Evolutionary conservation across 2,797 vertebrate species (phyloP).

Genomic region (Parauchenoglanis ngamensis): DNA sequence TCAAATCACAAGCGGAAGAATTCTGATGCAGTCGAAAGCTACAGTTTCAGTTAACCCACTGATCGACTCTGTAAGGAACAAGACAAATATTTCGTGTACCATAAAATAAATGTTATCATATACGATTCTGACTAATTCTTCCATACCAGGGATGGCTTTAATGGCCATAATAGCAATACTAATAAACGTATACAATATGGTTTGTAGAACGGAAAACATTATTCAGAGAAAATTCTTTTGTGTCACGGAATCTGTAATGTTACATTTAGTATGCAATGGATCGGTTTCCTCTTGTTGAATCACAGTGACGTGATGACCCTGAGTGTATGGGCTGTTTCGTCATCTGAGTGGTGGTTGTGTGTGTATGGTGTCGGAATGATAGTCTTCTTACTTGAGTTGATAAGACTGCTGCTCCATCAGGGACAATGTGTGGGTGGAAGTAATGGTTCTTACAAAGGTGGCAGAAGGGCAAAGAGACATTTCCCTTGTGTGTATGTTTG

Average conservation of each 20-base stretch:
- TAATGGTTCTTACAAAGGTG: slow-evolving; percentile 57
- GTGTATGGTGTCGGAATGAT: slow-evolving; percentile 30
- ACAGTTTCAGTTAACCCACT: not conserved
- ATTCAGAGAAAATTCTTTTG: not conserved
- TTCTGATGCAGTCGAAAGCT: not conserved
- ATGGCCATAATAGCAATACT: not conserved
- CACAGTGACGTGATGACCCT: not conserved
- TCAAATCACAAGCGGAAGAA: slow-evolving; percentile 22
- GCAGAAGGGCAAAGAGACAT: slow-evolving; percentile 55
- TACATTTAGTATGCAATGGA: not conserved
- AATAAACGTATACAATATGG: not conserved
- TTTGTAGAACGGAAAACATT: not conserved
- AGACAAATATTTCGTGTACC: not conserved
- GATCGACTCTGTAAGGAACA: not conserved
- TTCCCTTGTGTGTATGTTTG: slow-evolving; percentile 42
- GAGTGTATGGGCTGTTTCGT: not conserved
- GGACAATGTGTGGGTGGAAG: slow-evolving; percentile 45
- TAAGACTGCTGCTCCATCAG: slow-evolving; percentile 37
- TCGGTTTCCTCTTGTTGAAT: not conserved
- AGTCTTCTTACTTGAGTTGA: slow-evolving; percentile 44
- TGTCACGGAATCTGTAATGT: not conserved
- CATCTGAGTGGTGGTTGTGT: slow-evolving; percentile 11
- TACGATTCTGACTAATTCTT: not conserved
- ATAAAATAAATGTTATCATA: slow-evolving; percentile 7
- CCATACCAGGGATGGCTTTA: not conserved